Percentiles rank a stretch among this genome's conserved stretches.
Conservation (phyloP, 2,113 vertebrate species). For the Grallaria varia region DNA sequence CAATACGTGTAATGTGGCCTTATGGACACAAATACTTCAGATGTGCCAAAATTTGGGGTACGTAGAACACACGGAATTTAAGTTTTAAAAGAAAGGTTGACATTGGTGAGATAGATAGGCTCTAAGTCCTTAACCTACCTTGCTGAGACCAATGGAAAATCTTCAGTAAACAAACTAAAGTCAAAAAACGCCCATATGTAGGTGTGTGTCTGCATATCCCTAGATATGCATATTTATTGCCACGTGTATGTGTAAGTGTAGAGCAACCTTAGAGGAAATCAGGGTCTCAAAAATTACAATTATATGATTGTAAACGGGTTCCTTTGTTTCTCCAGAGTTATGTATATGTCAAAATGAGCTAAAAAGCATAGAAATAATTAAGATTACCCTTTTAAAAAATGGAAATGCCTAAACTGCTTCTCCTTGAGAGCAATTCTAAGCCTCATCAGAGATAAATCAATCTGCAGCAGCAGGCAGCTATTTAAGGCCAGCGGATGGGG, state of each 20-base stretch:
- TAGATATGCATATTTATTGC: not conserved
- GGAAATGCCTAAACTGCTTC: not conserved
- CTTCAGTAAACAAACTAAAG: not conserved
- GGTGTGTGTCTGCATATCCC: not conserved
- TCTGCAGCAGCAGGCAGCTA: slow-evolving; percentile 17
- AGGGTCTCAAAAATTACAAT: not conserved
- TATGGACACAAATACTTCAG: not conserved
- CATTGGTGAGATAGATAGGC: not conserved
- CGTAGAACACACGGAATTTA: not conserved
- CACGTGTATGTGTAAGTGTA: not conserved
- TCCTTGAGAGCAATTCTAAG: not conserved
- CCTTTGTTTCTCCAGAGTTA: not conserved
- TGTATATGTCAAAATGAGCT: not conserved
- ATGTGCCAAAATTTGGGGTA: not conserved
- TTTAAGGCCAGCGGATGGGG: slow-evolving; percentile 16
- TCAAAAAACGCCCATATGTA: not conserved
- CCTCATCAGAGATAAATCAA: slow-evolving; percentile 21
- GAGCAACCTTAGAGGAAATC: not conserved
- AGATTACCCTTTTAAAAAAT: not conserved
- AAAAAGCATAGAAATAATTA: not conserved
- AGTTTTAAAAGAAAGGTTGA: not conserved
- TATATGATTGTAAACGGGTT: not conserved
- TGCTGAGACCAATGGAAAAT: not conserved
- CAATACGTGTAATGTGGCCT: not conserved
- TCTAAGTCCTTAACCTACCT: not conserved